These are phyloP conservation scores for Neoniphon sammara DNA, from an alignment of 2,797 vertebrate genomes.

Conservation along the genomic window DNA sequence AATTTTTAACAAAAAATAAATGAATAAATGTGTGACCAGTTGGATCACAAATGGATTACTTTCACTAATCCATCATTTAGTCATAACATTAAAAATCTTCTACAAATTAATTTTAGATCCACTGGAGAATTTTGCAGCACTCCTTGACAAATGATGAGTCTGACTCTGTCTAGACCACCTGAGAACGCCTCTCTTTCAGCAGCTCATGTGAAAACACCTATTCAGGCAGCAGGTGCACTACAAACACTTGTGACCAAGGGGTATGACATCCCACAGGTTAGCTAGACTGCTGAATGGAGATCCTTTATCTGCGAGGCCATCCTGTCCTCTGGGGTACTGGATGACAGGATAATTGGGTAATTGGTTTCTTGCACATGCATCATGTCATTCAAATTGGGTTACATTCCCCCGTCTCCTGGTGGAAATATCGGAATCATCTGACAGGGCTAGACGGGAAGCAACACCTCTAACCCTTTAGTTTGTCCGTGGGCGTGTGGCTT, in stretches of 20 bases:
- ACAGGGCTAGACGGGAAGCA: conserved; percentile 71
- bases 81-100: background rate
- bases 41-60: background rate
- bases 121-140: too few relatives aligned
- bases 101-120: too few relatives aligned
- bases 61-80: background rate
- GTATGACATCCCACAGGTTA: conserved; percentile 61
- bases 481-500: conserved; percentile 50
- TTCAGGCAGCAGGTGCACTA: conserved; percentile 71
- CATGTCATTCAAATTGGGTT: conserved; percentile 81
- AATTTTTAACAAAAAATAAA: too few relatives aligned
- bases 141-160: background rate
- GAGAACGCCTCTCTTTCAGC: conserved; percentile 41
- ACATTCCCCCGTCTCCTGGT: conserved; percentile 73
- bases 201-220: conserved; percentile 35
- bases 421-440: conserved; percentile 78
- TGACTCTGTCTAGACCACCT: background rate
- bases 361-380: conserved; percentile 83
- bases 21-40: background rate
- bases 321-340: conserved; percentile 77
- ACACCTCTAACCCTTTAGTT: conserved; percentile 68
- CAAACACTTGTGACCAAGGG: conserved; percentile 61
- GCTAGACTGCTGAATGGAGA: conserved; percentile 67
- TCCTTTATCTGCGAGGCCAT: conserved; percentile 73
- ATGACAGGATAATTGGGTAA: conserved; percentile 86